Base-by-base conservation (phyloP, 1,140 invertebrate genomes). In the Epicauta chinensis region DNA sequence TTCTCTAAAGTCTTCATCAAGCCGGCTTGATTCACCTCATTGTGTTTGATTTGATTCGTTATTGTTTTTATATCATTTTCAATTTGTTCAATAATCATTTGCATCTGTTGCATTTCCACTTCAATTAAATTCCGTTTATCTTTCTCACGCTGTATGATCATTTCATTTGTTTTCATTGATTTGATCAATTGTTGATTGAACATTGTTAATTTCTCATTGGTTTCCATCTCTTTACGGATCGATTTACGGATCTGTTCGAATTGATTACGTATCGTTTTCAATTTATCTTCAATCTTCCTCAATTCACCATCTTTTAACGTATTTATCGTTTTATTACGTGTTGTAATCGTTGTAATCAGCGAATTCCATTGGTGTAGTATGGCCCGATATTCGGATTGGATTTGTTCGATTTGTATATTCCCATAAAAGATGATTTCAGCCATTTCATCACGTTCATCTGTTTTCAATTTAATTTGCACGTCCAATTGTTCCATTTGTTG, bases 331-430 rank as follows among this genome's bases (percentile, higher is more conserved):
- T 79, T 79, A 65, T 88, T 83, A 32, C 83, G 68, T 35, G 82
- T 77, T 30, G 75, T 74, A 53, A 89, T 86, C 46, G 80, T 80
- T 3, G 79, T 70, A 14, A 89, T 73, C 13, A 87, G 81, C 6
- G 81, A 78, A 62, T 84, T 83, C 85, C 86, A 89, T 7, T 83
- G 74, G 60, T 78, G 77, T 32, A 84, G 73, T 2, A 88, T 70
- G 12, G 77, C 77, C 29, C 78, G 77, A 53, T 86, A 78, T 54
- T 89, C 85, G 30, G 78, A 73, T 59, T 85, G 77, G 15, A 88
- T 61, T 12, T 78, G 80, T 63, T 86, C 82, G 15, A 89, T 69
- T 64, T 89, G 84, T 4, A 80, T 77, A 54, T 81, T 82, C 3
- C 78, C 78, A 51, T 83, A 75, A 2, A 77, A 75, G 32, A 77